phyloP scores from a whole-genome alignment of 2,113 vertebrate genomes.

The Okapia johnstoni region DNA sequence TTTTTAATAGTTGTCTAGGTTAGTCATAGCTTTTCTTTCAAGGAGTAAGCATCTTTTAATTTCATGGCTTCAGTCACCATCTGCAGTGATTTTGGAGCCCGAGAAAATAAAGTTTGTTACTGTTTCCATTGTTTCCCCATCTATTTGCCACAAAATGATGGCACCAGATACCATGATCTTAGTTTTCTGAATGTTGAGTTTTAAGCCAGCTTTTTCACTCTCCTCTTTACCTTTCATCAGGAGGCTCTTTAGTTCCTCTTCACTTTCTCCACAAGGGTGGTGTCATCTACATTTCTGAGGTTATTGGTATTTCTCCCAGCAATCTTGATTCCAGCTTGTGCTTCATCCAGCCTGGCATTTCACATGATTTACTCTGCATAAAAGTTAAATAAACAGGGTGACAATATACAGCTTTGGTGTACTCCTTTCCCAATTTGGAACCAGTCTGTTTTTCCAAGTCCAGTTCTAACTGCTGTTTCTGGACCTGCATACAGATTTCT shows the following conservation, averaged over 20 bases:
- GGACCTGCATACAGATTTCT: neutral
- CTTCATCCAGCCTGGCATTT: neutral
- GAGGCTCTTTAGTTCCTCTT: neutral
- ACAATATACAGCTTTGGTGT: neutral
- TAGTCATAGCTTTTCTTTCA: neutral
- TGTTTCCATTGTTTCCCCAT: neutral
- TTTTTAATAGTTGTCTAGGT: neutral
- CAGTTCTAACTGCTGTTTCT: neutral
- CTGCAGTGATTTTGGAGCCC: neutral
- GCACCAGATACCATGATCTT: neutral
- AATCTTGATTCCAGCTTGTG: neutral
- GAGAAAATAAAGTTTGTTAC: neutral
- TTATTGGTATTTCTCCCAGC: neutral
- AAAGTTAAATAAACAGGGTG: neutral
- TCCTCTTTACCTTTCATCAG: neutral
- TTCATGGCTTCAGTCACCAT: neutral
- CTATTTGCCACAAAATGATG: neutral
- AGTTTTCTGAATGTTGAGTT: neutral
- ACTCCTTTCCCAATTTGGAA: neutral
- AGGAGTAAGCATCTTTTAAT: neutral
- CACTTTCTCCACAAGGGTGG: neutral
- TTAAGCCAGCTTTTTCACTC: neutral
- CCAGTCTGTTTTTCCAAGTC: neutral
- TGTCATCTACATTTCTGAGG: neutral
- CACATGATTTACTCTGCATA: neutral